phyloP scores from a whole-genome alignment of 2,797 vertebrate genomes.

The Gallirallus australis region DNA sequence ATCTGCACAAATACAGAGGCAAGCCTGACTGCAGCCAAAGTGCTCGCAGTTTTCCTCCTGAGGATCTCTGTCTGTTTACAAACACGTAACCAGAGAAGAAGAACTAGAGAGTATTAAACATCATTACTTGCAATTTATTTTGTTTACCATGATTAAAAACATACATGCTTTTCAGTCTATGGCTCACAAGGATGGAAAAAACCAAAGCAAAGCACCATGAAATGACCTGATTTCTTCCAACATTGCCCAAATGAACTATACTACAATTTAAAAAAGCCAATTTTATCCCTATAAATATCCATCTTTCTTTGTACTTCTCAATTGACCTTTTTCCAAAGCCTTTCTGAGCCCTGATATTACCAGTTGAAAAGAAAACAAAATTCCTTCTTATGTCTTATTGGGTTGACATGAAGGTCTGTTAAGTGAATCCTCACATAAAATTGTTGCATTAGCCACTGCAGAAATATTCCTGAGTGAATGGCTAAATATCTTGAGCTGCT shows the following conservation, averaged over 20 bases:
- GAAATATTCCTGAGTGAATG: slow-evolving; percentile 59
- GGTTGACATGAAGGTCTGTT: slow-evolving; percentile 8
- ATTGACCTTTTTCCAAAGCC: neutral
- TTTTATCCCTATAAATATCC: neutral
- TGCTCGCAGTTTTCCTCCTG: neutral
- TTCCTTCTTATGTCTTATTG: neutral
- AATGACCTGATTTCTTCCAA: neutral
- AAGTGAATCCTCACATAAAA: slow-evolving; percentile 16
- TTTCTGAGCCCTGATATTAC: neutral
- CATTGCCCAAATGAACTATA: neutral
- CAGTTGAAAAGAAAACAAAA: neutral
- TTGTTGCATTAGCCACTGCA: slow-evolving; percentile 25
- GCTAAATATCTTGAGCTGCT: neutral
- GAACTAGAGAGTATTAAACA: neutral
- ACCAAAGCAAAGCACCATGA: neutral
- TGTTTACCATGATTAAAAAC: neutral
- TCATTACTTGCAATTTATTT: neutral
- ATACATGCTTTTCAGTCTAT: neutral
- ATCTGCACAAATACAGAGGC: neutral
- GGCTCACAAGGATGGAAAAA: neutral
- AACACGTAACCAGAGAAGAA: neutral
- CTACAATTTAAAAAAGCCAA: neutral
- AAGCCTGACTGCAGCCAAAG: neutral
- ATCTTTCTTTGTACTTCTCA: neutral
- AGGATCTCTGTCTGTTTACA: neutral